Percentiles rank a stretch among this genome's conserved stretches.
phyloP scores from a whole-genome alignment of 2,888 invertebrate species.

The Drosophila putrida region DNA sequence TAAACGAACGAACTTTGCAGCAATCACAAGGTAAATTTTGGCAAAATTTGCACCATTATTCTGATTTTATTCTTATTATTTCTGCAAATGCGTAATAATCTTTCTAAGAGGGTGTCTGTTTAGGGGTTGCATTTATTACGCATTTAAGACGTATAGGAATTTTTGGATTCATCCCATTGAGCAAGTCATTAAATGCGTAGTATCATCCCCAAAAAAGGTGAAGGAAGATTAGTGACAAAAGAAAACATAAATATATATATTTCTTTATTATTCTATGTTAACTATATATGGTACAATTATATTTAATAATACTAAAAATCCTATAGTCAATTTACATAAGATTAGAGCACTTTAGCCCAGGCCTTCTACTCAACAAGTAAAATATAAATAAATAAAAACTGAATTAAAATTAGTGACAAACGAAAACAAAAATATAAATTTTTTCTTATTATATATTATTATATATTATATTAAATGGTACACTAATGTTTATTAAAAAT shows the following conservation, averaged over 20 bases:
- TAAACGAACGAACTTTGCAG: constrained; percentile 25
- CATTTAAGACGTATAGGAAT: constrained; percentile 42
- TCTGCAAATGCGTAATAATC: constrained; percentile 25
- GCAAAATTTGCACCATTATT: background rate
- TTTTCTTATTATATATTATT: no score
- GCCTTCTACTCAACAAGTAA: no score
- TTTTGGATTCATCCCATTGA: background rate
- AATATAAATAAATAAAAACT: no score
- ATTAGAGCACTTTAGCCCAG: no score
- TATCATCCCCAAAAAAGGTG: background rate
- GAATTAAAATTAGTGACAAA: no score
- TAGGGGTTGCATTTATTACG: constrained; percentile 16
- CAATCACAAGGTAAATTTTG: constrained; percentile 50
- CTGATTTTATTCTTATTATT: constrained; percentile 1
- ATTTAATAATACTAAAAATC: no score
- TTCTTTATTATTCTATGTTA: no score
- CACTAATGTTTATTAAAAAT: no score
- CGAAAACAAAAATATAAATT: no score
- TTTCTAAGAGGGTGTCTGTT: constrained; percentile 2
- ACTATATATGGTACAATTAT: no score
- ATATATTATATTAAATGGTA: no score
- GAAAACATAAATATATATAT: background rate
- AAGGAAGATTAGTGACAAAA: background rate
- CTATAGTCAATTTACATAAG: no score
- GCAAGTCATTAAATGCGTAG: constrained; percentile 33